A percentile compares a stretch with the other conserved stretches of the same genome.
phyloP scores from a whole-genome alignment of 2,888 invertebrate species.

The Timema podura region DNA sequence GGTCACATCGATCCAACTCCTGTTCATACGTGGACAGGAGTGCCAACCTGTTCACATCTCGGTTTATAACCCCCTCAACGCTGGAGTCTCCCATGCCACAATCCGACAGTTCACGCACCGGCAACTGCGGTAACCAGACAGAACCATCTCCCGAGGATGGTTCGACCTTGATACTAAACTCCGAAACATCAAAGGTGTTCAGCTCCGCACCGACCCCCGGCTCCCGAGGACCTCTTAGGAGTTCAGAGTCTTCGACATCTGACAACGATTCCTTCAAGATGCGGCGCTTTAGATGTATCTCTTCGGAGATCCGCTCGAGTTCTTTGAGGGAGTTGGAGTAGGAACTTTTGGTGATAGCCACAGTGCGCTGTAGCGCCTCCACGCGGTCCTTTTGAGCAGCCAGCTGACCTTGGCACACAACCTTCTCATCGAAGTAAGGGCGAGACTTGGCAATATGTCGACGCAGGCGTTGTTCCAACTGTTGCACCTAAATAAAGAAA shows the following conservation, averaged over 20 bases:
- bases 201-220: slow-evolving; percentile 75
- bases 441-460: slow-evolving; percentile 81
- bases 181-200: slow-evolving; percentile 36
- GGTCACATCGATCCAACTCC: slow-evolving; percentile 57
- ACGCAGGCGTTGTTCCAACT: slow-evolving; percentile 76
- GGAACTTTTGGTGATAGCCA: slow-evolving; percentile 71
- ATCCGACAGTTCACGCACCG: slow-evolving; percentile 10
- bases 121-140: too few species aligned
- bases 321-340: slow-evolving; percentile 79
- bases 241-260: slow-evolving; percentile 15
- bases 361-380: slow-evolving; percentile 72
- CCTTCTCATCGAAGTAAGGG: slow-evolving; percentile 87
- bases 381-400: slow-evolving; percentile 82
- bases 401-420: slow-evolving; percentile 78
- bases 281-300: slow-evolving; percentile 70
- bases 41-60: slow-evolving; percentile 10
- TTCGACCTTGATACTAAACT: slow-evolving; percentile 40
- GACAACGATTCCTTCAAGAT: slow-evolving; percentile 41
- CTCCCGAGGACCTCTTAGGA: slow-evolving; percentile 47
- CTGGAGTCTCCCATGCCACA: not conserved
- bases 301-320: slow-evolving; percentile 87
- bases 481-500: slow-evolving; percentile 55
- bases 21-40: slow-evolving; percentile 49
- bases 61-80: too few species aligned
- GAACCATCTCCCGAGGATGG: not conserved